Evolutionary conservation across 2,888 invertebrate species (phyloP).

Genomic region (Stratiomys singularior): DNA sequence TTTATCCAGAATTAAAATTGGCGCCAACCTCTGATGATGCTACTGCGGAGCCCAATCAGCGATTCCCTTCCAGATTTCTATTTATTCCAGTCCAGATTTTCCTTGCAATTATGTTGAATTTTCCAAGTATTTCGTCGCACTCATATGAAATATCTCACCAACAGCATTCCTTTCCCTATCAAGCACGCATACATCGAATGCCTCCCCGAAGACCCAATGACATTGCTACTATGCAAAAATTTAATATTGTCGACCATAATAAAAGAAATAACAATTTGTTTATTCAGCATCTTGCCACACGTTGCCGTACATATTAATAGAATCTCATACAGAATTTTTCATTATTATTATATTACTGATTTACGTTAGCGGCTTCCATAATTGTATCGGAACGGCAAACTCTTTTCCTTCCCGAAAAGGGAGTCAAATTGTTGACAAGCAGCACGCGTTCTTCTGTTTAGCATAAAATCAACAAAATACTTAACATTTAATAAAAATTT

Average conservation of each 20-base stretch:
- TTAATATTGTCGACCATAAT: not conserved
- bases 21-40: too few species aligned
- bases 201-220: constrained; percentile 10
- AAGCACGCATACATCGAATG: not conserved
- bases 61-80: not conserved
- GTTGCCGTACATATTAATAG: constrained; percentile 16
- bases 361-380: constrained; percentile 9
- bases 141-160: not conserved
- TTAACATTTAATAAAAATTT: not conserved
- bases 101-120: not conserved
- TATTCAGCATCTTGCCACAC: not conserved
- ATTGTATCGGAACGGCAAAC: constrained; percentile 23
- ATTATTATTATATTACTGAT: constrained; percentile 16
- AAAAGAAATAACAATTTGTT: constrained; percentile 24
- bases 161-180: not conserved
- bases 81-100: not conserved
- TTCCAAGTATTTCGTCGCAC: not conserved
- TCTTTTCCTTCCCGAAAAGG: constrained; percentile 40
- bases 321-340: constrained; percentile 5
- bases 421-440: constrained; percentile 18
- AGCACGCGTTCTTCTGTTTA: constrained; percentile 33
- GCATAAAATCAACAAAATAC: constrained; percentile 23
- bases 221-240: constrained; percentile 20
- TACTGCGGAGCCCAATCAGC: not conserved
- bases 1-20: too few species aligned